A percentile compares a stretch with the other conserved stretches of the same genome.
Conservation (phyloP, 2,113 vertebrate genomes). For the Amblyopsis rosae region DNA sequence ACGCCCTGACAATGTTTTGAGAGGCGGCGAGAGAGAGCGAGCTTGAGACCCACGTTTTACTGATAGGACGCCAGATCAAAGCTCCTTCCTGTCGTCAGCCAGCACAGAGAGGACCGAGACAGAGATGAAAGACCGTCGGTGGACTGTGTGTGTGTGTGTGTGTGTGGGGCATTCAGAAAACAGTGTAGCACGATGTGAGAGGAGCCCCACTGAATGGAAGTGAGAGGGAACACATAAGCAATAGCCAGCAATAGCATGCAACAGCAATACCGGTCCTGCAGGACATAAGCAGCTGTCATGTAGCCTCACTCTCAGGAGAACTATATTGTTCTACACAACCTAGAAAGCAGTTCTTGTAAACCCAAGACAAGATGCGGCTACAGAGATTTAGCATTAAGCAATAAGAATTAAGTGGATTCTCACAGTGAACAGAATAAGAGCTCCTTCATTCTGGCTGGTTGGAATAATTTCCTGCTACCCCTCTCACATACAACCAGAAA, state of each 20-base stretch:
- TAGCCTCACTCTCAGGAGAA: neutral
- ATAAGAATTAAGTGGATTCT: no score
- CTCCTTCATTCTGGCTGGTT: neutral
- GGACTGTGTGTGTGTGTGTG: slow-evolving; percentile 19
- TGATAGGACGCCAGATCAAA: slow-evolving; percentile 65
- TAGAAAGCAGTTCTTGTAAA: neutral
- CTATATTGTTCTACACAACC: no score
- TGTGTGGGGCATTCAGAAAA: slow-evolving; percentile 29
- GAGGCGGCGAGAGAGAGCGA: slow-evolving; percentile 35
- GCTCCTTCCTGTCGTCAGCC: slow-evolving; percentile 32
- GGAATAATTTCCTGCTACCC: neutral
- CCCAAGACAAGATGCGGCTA: neutral
- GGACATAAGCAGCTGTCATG: slow-evolving; percentile 28
- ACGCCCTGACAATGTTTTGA: slow-evolving; percentile 63
- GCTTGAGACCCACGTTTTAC: slow-evolving; percentile 41
- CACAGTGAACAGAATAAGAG: neutral
- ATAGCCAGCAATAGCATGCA: slow-evolving; percentile 27
- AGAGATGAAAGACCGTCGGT: slow-evolving; percentile 56
- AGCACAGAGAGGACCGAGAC: slow-evolving; percentile 31
- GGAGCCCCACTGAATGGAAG: slow-evolving; percentile 18
- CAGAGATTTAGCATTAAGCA: no score
- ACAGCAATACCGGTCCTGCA: slow-evolving; percentile 18
- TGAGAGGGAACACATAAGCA: slow-evolving; percentile 24
- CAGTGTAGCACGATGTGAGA: slow-evolving; percentile 12
- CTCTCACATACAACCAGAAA: neutral